These are phyloP conservation scores for Drosophila mayaguana DNA, from an alignment of 2,888 invertebrate species.

Conservation along the genomic window DNA sequence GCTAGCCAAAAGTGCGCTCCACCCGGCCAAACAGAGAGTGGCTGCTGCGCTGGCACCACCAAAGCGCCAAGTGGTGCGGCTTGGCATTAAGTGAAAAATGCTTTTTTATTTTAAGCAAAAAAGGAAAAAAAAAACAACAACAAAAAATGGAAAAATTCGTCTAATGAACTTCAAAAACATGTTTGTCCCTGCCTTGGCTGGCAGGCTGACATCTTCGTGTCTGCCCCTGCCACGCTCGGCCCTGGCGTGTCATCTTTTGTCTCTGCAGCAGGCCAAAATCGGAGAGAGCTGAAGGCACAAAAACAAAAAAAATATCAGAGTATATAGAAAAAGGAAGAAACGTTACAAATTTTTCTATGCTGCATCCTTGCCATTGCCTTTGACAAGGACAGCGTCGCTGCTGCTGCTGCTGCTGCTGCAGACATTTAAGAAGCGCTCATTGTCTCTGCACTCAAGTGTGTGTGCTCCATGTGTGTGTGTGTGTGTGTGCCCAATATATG, in stretches of 20 bases:
- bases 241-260: conserved; percentile 83
- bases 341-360: conserved; percentile 63
- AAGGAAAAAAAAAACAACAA: neutral
- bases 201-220: conserved; percentile 57
- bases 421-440: conserved; percentile 81
- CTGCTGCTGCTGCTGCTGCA: conserved; percentile 59
- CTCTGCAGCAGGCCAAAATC: conserved; percentile 65
- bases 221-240: conserved; percentile 29
- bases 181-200: conserved; percentile 69
- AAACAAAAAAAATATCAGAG: conserved; percentile 31
- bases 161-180: conserved; percentile 84
- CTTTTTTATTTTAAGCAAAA: conserved; percentile 49
- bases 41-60: conserved; percentile 40
- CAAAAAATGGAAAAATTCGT: conserved; percentile 68
- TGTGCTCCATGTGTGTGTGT: conserved; percentile 15
- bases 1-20: conserved; percentile 63
- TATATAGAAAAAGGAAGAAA: conserved; percentile 28
- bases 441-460: conserved; percentile 63
- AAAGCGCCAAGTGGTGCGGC: conserved; percentile 63
- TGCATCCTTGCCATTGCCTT: conserved; percentile 74
- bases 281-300: conserved; percentile 28
- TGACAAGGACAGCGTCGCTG: conserved; percentile 64
- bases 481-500: conserved; percentile 28
- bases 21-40: conserved; percentile 20
- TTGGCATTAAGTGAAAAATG: conserved; percentile 79